phyloP scores from a whole-genome alignment of 2,888 invertebrate species.

The Tetragonula carbonaria region DNA sequence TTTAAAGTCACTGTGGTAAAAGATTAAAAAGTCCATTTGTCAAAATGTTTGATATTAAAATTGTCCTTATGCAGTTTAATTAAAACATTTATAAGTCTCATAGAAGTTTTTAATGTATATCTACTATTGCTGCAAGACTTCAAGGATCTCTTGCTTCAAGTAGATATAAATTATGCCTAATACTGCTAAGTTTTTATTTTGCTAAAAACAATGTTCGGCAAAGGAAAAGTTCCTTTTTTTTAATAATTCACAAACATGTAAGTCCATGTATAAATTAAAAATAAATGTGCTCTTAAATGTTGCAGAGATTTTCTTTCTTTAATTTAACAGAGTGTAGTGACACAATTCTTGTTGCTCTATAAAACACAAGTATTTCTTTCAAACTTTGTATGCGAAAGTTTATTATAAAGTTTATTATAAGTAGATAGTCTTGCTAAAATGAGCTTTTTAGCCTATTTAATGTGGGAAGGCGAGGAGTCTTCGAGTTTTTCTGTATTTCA shows the following conservation, averaged over 20 bases:
- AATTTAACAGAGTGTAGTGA: slow-evolving; percentile 36
- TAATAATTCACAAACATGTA: slow-evolving; percentile 36
- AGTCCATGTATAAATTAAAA: slow-evolving; percentile 47
- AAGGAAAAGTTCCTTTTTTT: slow-evolving; percentile 40
- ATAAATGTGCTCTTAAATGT: slow-evolving; percentile 31
- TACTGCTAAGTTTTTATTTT: slow-evolving; percentile 35
- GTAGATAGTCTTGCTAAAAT: slow-evolving; percentile 41
- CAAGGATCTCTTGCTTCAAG: slow-evolving; percentile 39
- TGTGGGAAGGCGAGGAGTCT: slow-evolving; percentile 43
- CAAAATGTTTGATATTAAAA: slow-evolving; percentile 58
- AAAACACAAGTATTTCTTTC: slow-evolving; percentile 46
- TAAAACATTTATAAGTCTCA: slow-evolving; percentile 39
- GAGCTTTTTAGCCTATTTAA: slow-evolving; percentile 49
- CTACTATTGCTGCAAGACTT: slow-evolving; percentile 50
- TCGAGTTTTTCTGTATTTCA: slow-evolving; percentile 43
- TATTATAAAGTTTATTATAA: slow-evolving; percentile 46
- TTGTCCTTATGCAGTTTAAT: slow-evolving; percentile 57
- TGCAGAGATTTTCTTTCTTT: slow-evolving; percentile 21
- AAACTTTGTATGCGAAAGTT: slow-evolving; percentile 48
- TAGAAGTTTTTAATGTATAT: slow-evolving; percentile 50
- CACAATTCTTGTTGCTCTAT: slow-evolving; percentile 55
- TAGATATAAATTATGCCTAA: slow-evolving; percentile 50
- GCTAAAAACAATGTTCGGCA: slow-evolving; percentile 34
- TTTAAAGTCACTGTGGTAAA: slow-evolving; percentile 60
- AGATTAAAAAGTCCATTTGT: slow-evolving; percentile 62